Percentiles rank a stretch among this genome's conserved stretches.
Evolutionary conservation across 2,113 vertebrate species (phyloP).

Genomic region (Eretmochelys imbricata): DNA sequence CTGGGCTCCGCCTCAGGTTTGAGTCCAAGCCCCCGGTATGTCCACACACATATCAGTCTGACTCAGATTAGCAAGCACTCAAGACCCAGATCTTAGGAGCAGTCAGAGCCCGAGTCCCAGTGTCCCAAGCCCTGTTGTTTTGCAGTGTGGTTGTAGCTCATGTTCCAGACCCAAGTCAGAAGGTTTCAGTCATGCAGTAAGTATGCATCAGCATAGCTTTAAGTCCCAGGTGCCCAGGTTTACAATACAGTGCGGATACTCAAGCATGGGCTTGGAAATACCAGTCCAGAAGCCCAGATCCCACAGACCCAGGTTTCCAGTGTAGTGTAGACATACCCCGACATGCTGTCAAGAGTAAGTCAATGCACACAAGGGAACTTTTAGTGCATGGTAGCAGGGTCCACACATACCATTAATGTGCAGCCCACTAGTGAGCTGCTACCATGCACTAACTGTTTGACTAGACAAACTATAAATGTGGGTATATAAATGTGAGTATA

Average conservation of each 20-base stretch:
- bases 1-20: neutral
- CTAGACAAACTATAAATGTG: neutral
- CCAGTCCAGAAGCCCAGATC: neutral
- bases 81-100: neutral
- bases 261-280: neutral
- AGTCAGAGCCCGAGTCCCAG: neutral
- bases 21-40: neutral
- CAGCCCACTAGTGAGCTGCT: neutral
- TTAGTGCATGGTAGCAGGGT: neutral
- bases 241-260: neutral
- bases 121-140: neutral
- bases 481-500: neutral
- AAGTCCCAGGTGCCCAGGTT: neutral
- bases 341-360: neutral
- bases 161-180: neutral
- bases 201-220: neutral
- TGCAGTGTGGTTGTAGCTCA: neutral
- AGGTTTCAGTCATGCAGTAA: neutral
- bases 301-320: neutral
- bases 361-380: neutral
- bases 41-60: neutral
- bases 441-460: neutral
- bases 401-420: neutral
- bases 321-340: neutral
- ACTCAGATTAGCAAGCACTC: neutral